Evolutionary conservation across 1,140 invertebrate genomes (phyloP), one percentile per base, ranked within the genome.

Genomic region (Chironomus striatipennis): DNA sequence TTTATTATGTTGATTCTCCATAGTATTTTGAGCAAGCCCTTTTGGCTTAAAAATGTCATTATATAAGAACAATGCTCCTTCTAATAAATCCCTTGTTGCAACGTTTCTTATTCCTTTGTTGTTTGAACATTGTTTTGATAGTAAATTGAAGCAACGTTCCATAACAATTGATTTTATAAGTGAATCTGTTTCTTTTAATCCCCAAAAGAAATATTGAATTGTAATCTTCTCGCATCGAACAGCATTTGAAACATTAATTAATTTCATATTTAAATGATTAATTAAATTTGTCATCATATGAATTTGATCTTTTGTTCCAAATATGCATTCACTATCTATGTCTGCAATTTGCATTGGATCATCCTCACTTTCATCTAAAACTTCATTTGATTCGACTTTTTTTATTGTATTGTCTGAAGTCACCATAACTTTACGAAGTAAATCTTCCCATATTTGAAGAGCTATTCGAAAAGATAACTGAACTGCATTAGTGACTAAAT

Each of bases 201-300:
- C 91, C 57, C 88, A 85, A 81, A 92, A 93, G 79, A 93, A 93
- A 81, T 92, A 93, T 77, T 89, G 87, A 0, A 92, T 88, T 20
- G 88, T 87, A 0, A 90, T 87, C 76, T 88, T 86, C 0, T 90
- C 88, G 5, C 92, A 81, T 80, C 90, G 91, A 42, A 90, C 76
- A 18, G 17, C 65, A 70, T 70, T 17, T 20, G 65, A 70, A 17
- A 70, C 18, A 21, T 70, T 70, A 5, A 70, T 18, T 57, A n/a
- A 8, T 20, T 21, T 70, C 8, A 70, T 70, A 17, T 70, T 70
- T 8, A 70, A 12, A 20, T 9, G n/a, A 70, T 70, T 17, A 17
- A 70, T 7, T 70, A 70, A 70, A 18, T 70, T 70, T 20, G 65
- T 70, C 4, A 70, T 4, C 65, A 70, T 84, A 7, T 83, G 79